Evolutionary conservation across 2,113 vertebrate genomes (phyloP).

Genomic region (Bagarius yarrelli): DNA sequence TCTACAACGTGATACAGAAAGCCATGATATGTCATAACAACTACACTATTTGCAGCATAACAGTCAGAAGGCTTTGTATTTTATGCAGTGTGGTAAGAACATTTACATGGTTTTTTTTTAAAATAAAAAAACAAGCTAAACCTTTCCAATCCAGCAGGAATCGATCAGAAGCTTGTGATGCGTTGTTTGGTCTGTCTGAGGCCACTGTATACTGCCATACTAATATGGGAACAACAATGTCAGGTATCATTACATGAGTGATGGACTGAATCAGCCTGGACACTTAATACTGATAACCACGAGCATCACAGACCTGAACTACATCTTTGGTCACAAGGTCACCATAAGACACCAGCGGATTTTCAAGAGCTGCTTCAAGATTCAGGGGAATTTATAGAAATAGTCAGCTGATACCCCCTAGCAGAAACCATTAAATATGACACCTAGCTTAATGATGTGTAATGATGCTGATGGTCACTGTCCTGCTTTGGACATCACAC

Average conservation of each 20-base stretch:
- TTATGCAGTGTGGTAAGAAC: neutral
- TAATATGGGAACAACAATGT: neutral
- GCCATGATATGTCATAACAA: neutral
- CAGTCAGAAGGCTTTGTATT: neutral
- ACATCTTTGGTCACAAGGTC: conserved; percentile 11
- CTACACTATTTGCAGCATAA: neutral
- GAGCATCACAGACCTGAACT: neutral
- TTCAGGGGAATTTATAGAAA: neutral
- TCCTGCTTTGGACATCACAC: neutral
- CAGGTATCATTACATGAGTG: neutral
- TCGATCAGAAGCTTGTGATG: neutral
- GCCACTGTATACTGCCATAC: neutral
- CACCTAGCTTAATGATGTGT: neutral
- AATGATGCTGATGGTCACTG: neutral
- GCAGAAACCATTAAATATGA: neutral
- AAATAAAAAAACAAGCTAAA: neutral
- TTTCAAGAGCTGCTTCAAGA: neutral
- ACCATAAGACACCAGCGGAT: neutral
- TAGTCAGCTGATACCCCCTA: neutral
- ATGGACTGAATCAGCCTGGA: neutral
- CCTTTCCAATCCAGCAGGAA: neutral
- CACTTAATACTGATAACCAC: neutral
- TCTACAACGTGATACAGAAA: neutral
- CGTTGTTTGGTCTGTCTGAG: neutral
- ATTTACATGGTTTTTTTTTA: neutral